Conservation (phyloP, 2,888 invertebrate species). For the Desoria tigrina region DNA sequence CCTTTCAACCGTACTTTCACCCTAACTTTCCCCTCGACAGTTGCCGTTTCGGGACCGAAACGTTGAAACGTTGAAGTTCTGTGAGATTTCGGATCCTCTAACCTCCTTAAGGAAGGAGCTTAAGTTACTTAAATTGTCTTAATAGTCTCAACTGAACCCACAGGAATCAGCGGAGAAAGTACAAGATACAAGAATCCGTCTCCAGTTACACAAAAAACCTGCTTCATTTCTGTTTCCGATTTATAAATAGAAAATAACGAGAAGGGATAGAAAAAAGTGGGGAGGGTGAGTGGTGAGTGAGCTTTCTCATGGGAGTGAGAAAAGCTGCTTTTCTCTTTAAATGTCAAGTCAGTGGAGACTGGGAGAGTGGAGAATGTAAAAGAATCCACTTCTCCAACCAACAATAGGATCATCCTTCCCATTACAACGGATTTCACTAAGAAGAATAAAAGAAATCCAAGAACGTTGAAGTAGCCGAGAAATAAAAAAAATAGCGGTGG, state of each 20-base stretch:
- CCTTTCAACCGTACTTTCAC: constrained; percentile 3
- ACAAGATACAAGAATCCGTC: not conserved
- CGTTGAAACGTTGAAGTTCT: no score
- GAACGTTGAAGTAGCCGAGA: not conserved
- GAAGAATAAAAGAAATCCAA: not conserved
- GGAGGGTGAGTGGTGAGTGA: not conserved
- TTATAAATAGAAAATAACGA: constrained; percentile 1
- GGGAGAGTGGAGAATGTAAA: not conserved
- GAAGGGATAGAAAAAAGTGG: not conserved
- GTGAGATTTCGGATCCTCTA: not conserved
- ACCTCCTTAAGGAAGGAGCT: not conserved
- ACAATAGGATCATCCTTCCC: constrained; percentile 13
- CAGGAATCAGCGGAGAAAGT: not conserved
- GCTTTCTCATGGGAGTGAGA: constrained; percentile 7
- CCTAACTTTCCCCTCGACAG: constrained; percentile 9
- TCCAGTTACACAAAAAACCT: no score
- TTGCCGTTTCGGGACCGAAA: no score
- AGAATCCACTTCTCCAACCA: not conserved
- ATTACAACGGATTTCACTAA: constrained; percentile 18
- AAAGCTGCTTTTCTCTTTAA: constrained; percentile 6
- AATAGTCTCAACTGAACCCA: constrained; percentile 16
- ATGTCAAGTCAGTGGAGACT: not conserved
- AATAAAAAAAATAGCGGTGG: not conserved
- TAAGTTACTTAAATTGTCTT: constrained; percentile 13
- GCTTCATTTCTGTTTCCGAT: not conserved